phyloP scores from a whole-genome alignment of 2,113 vertebrate species.

The Lagopus leucura region DNA sequence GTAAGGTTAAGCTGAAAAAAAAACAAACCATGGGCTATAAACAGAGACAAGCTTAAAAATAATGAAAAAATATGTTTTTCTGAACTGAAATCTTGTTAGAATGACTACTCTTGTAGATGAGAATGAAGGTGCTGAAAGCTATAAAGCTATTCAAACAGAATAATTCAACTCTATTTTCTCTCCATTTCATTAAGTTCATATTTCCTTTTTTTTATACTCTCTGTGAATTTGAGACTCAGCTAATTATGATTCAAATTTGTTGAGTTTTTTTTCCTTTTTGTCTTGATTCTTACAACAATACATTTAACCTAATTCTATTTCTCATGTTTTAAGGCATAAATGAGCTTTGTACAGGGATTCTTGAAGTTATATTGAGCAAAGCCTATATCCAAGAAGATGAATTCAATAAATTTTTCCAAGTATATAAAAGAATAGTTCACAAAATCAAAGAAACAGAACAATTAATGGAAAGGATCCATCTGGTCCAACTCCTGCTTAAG shows the following conservation, averaged over 20 bases:
- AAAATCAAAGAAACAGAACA: not conserved
- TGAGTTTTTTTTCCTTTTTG: not conserved
- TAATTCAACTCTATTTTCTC: constrained; percentile 44
- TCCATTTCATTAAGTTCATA: not conserved
- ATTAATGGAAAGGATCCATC: not conserved
- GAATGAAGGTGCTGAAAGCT: constrained; percentile 31
- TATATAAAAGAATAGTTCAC: not conserved
- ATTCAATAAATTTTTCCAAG: not conserved
- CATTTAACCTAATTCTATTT: not conserved
- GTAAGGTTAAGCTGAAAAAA: constrained; percentile 44
- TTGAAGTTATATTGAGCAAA: not conserved
- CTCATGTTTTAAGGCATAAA: not conserved
- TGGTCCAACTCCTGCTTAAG: not conserved
- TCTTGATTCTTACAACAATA: constrained; percentile 17
- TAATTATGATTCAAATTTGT: constrained; percentile 14
- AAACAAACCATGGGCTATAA: not conserved
- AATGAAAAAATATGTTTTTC: constrained; percentile 38
- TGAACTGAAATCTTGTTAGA: constrained; percentile 35
- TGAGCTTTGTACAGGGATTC: not conserved
- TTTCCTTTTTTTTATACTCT: not conserved
- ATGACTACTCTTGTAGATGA: constrained; percentile 51
- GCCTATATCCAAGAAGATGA: not conserved
- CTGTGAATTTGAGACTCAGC: not conserved
- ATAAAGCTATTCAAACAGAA: constrained; percentile 52
- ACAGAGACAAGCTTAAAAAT: constrained; percentile 55